Conservation (phyloP, 1,140 invertebrate genomes). For the Drosophila ambigua region DNA sequence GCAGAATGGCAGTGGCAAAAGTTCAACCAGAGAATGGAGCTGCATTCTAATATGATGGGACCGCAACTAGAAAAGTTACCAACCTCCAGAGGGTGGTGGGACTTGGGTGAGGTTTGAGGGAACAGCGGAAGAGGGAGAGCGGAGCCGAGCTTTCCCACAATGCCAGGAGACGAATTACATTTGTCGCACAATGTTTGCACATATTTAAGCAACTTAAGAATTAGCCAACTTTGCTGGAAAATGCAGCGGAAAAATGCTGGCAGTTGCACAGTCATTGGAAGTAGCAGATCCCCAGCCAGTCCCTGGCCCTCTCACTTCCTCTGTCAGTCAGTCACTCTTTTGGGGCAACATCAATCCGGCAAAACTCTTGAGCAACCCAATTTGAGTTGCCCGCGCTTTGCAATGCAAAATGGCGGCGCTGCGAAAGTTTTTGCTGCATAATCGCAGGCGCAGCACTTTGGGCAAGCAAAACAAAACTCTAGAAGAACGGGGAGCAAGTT, state of each 20-base stretch:
- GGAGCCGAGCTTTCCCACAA: constrained; percentile 12
- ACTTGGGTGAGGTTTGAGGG: neutral
- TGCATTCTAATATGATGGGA: constrained; percentile 65
- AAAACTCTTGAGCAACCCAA: constrained; percentile 66
- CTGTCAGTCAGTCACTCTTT: constrained; percentile 1
- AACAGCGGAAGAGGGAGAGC: too few species aligned
- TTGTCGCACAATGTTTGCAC: constrained; percentile 73
- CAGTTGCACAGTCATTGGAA: constrained; percentile 13
- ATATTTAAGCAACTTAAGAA: constrained; percentile 79
- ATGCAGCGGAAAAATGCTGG: constrained; percentile 58
- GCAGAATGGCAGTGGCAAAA: constrained; percentile 35
- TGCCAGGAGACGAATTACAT: constrained; percentile 72
- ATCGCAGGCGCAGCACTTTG: constrained; percentile 78
- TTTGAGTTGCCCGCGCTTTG: constrained; percentile 75
- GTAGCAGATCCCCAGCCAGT: neutral
- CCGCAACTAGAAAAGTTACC: constrained; percentile 51
- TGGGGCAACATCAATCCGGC: constrained; percentile 45
- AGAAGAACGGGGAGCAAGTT: constrained; percentile 5
- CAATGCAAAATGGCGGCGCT: constrained; percentile 72
- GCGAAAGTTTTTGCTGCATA: constrained; percentile 77
- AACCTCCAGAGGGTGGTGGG: constrained; percentile 4
- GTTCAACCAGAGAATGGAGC: constrained; percentile 46
- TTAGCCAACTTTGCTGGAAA: constrained; percentile 67
- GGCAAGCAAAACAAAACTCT: constrained; percentile 57
- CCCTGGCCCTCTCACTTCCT: constrained; percentile 19